phyloP scores from a whole-genome alignment of 2,797 vertebrate species.

The Buphagus erythrorhynchus region DNA sequence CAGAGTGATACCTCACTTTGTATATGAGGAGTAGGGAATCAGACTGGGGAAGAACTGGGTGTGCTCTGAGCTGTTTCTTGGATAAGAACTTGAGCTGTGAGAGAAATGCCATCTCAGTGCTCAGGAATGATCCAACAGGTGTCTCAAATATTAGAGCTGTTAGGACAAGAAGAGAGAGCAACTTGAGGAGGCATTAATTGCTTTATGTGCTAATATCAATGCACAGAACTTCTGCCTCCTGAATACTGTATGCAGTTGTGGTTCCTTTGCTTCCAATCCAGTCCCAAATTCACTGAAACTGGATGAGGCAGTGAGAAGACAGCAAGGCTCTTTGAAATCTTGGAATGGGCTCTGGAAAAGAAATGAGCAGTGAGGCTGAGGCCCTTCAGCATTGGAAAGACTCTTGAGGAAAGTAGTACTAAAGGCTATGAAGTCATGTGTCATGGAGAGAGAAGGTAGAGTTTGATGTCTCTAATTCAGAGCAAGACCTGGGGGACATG shows the following conservation, averaged over 20 bases:
- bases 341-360: neutral
- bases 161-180: neutral
- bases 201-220: neutral
- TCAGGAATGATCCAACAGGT: neutral
- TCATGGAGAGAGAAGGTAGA: neutral
- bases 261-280: neutral
- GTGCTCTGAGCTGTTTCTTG: neutral
- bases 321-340: neutral
- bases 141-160: neutral
- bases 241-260: neutral
- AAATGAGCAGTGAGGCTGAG: neutral
- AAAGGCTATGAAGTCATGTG: accelerated
- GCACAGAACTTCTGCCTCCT: neutral
- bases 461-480: neutral
- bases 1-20: neutral
- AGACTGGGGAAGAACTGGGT: neutral
- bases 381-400: neutral
- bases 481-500: neutral
- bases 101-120: neutral
- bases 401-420: neutral
- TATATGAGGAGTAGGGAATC: neutral
- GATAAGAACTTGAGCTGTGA: neutral
- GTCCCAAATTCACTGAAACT: neutral
- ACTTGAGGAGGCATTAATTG: neutral
- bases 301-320: neutral